Conservation (phyloP, 2,888 invertebrate genomes). For the Nemotelus nigrinus region DNA sequence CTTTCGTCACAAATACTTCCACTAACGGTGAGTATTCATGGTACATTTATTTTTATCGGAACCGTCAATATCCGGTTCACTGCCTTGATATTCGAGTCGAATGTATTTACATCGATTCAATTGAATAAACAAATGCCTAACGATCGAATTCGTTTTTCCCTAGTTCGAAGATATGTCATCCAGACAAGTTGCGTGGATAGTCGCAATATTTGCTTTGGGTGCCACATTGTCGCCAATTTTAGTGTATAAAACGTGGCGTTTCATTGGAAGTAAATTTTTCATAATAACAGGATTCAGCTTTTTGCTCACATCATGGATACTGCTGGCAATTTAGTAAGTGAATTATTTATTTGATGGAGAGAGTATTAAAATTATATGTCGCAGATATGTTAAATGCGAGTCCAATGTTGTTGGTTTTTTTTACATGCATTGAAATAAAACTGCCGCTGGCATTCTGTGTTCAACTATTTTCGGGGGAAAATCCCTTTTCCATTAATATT, state of each 20-base stretch:
- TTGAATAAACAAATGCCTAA: background rate
- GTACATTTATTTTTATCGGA: constrained; percentile 5
- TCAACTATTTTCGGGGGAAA: too few species aligned
- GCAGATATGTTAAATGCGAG: too few species aligned
- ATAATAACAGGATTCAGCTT: constrained; percentile 46
- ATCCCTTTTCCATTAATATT: too few species aligned
- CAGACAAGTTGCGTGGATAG: constrained; percentile 47
- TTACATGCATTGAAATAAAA: too few species aligned
- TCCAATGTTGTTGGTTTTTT: too few species aligned
- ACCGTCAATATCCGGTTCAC: too few species aligned
- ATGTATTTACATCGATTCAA: too few species aligned
- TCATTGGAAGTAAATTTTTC: constrained; percentile 48
- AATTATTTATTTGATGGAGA: background rate
- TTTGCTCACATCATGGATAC: constrained; percentile 47
- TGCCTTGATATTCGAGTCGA: too few species aligned
- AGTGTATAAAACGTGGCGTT: constrained; percentile 48
- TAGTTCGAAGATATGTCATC: constrained; percentile 46
- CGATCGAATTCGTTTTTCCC: background rate
- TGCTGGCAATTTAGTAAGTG: constrained; percentile 47
- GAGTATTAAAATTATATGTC: too few species aligned
- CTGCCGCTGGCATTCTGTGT: too few species aligned
- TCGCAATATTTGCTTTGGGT: constrained; percentile 47
- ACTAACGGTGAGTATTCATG: constrained; percentile 7
- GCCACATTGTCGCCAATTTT: constrained; percentile 49
- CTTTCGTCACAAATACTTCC: constrained; percentile 44